Evolutionary conservation across 2,888 invertebrate genomes (phyloP).

Genomic region (Erpobdella octoculata): DNA sequence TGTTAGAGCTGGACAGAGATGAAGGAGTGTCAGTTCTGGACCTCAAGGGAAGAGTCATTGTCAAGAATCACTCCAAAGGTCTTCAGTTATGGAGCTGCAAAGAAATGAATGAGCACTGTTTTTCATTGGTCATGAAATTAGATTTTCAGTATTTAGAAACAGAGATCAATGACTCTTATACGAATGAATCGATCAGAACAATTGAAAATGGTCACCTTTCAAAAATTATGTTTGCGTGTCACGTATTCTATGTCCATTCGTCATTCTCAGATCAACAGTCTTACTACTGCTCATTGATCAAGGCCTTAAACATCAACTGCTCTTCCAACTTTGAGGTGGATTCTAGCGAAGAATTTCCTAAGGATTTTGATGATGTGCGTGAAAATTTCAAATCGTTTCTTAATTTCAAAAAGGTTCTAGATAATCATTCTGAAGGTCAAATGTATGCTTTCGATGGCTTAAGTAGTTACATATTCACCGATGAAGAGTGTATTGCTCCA

Average conservation of each 20-base stretch:
- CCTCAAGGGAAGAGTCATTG: neutral
- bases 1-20: neutral
- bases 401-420: neutral
- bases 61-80: neutral
- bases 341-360: neutral
- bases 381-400: neutral
- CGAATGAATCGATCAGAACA: too few species aligned
- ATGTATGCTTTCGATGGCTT: too few species aligned
- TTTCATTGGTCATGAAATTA: neutral
- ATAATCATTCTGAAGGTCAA: too few species aligned
- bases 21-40: neutral
- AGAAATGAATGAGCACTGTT: neutral
- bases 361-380: neutral
- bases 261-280: neutral
- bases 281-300: neutral
- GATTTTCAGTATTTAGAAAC: neutral
- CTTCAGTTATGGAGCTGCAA: neutral
- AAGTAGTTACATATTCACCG: too few species aligned
- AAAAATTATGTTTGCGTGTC: neutral
- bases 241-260: neutral
- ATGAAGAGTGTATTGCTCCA: too few species aligned
- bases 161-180: too few species aligned
- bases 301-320: neutral
- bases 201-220: neutral
- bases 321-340: neutral